Conservation (phyloP, 1,140 invertebrate genomes). For the Zaprionus capensis region DNA sequence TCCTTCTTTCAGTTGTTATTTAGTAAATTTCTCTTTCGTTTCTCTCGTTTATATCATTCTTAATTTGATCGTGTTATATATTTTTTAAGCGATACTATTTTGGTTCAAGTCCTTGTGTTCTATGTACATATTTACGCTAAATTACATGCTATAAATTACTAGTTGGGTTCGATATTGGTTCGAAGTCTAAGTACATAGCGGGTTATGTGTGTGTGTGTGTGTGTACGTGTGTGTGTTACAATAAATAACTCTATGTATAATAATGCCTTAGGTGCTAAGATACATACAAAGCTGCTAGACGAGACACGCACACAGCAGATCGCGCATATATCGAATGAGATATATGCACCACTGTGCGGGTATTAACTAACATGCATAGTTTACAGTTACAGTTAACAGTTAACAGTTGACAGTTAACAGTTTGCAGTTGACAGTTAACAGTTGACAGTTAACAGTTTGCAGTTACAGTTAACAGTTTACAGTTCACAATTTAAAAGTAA, state of each 20-base stretch:
- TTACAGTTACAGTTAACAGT: slow-evolving; percentile 26
- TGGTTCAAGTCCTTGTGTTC: slow-evolving; percentile 81
- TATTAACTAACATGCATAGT: slow-evolving; percentile 52
- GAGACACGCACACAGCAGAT: slow-evolving; percentile 55
- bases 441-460: neutral
- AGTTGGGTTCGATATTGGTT: slow-evolving; percentile 57
- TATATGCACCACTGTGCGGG: slow-evolving; percentile 10
- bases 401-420: neutral
- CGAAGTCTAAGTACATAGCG: slow-evolving; percentile 68
- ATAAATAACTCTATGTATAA: slow-evolving; percentile 78
- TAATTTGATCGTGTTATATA: slow-evolving; percentile 30
- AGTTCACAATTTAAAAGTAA: neutral
- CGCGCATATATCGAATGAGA: slow-evolving; percentile 34
- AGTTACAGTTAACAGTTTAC: neutral
- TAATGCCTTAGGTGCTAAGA: slow-evolving; percentile 68
- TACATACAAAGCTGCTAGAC: slow-evolving; percentile 76
- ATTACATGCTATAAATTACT: slow-evolving; percentile 79
- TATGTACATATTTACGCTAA: slow-evolving; percentile 82
- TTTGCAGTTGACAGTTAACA: neutral
- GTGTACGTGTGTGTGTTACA: slow-evolving; percentile 58
- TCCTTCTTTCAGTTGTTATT: neutral
- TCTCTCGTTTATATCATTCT: slow-evolving; percentile 37
- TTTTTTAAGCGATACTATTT: slow-evolving; percentile 78
- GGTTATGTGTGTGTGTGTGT: slow-evolving; percentile 46
- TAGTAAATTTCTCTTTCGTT: slow-evolving; percentile 17